Percentiles rank a stretch among this genome's conserved stretches.
phyloP scores from a whole-genome alignment of 2,113 vertebrate species.

The Rhea pennata region DNA sequence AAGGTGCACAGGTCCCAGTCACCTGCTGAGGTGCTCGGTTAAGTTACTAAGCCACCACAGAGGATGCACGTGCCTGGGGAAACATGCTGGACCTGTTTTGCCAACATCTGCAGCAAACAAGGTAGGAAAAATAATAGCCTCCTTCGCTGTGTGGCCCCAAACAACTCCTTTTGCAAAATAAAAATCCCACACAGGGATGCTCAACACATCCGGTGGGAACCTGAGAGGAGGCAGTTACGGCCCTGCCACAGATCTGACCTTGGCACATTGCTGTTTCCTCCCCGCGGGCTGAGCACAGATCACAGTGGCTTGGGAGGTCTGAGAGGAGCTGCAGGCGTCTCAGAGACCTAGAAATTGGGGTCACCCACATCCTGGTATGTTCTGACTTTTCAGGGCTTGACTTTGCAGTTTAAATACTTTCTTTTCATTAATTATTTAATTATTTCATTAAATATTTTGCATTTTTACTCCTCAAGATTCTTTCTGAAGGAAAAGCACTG shows the following conservation, averaged over 20 bases:
- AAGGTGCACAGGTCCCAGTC: neutral
- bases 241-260: neutral
- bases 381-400: neutral
- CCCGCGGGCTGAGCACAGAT: rapidly evolving
- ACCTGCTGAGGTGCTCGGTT: neutral
- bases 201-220: rapidly evolving
- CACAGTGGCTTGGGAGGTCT: neutral
- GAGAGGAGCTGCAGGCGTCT: neutral
- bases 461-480: neutral
- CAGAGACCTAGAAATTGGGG: neutral
- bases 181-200: neutral
- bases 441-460: neutral
- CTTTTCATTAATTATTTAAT: neutral
- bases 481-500: neutral
- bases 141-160: neutral
- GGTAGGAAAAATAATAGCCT: neutral
- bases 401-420: neutral
- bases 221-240: neutral
- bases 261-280: rapidly evolving
- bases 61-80: rapidly evolving
- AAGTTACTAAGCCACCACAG: rapidly evolving
- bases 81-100: rapidly evolving
- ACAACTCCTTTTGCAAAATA: neutral
- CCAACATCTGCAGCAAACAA: neutral
- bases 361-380: neutral